A percentile compares a stretch with the other conserved stretches of the same genome.
phyloP scores from a whole-genome alignment of 2,113 vertebrate genomes.

The Dendrocopos noguchii region DNA sequence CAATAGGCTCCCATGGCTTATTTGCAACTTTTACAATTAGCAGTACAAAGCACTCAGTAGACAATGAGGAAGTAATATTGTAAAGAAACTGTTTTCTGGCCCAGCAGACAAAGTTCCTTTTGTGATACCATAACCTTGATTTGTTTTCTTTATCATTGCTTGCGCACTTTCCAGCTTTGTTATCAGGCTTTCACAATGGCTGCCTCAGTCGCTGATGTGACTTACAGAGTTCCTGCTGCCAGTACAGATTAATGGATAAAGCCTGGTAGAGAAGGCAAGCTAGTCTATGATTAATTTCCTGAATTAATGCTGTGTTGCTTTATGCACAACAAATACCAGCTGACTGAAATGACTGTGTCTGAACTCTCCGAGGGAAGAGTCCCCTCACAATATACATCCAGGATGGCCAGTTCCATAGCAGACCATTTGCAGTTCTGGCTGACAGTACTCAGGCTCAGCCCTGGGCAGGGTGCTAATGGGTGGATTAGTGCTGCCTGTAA shows the following conservation, averaged over 20 bases:
- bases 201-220: not conserved
- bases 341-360: not conserved
- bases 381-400: fast-evolving
- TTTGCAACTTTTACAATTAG: not conserved
- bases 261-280: not conserved
- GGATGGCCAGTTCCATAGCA: not conserved
- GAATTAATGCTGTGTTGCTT: not conserved
- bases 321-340: not conserved
- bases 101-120: conserved; percentile 18
- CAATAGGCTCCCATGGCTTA: not conserved
- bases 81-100: not conserved
- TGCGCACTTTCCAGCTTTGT: not conserved
- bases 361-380: not conserved
- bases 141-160: conserved; percentile 6
- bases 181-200: not conserved
- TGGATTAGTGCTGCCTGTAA: not conserved
- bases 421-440: not conserved
- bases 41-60: not conserved
- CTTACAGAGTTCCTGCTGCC: not conserved
- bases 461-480: not conserved
- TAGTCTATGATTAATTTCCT: not conserved
- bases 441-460: fast-evolving
- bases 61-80: conserved; percentile 1
- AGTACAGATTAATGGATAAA: not conserved
- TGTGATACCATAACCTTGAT: conserved; percentile 1